Base-by-base conservation (phyloP, 2,888 invertebrate genomes). In the Eupithecia tripunctaria region DNA sequence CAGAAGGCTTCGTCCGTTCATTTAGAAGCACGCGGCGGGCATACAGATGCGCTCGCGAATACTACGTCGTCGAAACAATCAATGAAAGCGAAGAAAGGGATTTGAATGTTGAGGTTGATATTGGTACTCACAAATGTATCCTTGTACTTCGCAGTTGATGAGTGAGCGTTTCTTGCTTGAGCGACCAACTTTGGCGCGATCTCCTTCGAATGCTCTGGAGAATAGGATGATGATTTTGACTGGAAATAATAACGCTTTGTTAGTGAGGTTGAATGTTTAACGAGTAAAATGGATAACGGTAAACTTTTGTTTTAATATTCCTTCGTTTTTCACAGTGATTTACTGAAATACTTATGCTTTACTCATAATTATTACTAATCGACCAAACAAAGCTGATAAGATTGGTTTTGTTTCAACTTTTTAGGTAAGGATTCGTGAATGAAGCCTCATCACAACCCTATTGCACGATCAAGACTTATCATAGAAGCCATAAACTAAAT, bases 1-100 rank as follows among this genome's bases (percentile, higher is more conserved):
- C 84, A 84, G 88, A 89, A 85, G 85, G 86, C 89, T 85, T 84
- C 94, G 94, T 94, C 94, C 93, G 94, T 92, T 93, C 91, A 92
- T 93, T 93, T 92, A 88, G 88, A 77, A 85, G 87, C 87, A 92
- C 92, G 93, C 92, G 93, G 88, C 90, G 90, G 89, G 94, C 91
- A 94, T 93, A 94, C 83, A 89, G 89, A 93, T 91, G 87, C 78
- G 85, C 75, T 76, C 82, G 90, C 89, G 83, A 90, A 91, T 89
- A 90, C 90, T 76, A 75, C 86, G 85, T 79, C 70, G 70, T 74
- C 69, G 76, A 74, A 78, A 77, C 85, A 78, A 86, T 91, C 88
- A 91, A 92, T 91, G 91, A 91, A 92, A 91, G 89, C 89, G 85
- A 89, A 87, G 88, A 84, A 87, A 86, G 79, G 74, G 71, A 76